These are phyloP conservation scores for Ariolimax columbianus DNA, from an alignment of 2,888 invertebrate species.

Conservation along the genomic window DNA sequence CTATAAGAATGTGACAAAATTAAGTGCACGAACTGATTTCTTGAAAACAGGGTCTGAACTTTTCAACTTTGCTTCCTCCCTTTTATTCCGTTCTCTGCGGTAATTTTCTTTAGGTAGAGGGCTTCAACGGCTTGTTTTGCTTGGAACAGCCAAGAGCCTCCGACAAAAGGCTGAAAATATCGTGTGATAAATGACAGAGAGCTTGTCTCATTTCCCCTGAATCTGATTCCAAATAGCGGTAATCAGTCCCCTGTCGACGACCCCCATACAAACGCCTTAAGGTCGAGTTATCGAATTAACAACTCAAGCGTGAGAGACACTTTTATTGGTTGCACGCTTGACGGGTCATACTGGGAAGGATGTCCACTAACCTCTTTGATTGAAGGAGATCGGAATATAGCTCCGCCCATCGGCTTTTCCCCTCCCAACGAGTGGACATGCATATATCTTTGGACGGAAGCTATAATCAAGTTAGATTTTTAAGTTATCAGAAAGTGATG, in stretches of 20 bases:
- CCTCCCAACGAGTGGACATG: conserved; percentile 10
- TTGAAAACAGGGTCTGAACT: conserved; percentile 26
- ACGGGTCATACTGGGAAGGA: conserved; percentile 41
- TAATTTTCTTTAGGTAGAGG: conserved; percentile 31
- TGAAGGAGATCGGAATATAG: conserved; percentile 39
- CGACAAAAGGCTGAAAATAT: conserved; percentile 51
- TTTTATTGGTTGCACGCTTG: conserved; percentile 52
- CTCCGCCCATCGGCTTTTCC: conserved; percentile 33
- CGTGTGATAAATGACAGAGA: conserved; percentile 47
- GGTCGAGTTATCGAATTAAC: conserved; percentile 50
- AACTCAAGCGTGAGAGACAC: conserved; percentile 51
- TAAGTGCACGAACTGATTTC: conserved; percentile 37
- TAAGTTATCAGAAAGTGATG: conserved; percentile 11
- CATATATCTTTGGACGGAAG: conserved; percentile 8
- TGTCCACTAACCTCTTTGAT: conserved; percentile 34
- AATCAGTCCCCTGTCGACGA: conserved; percentile 51
- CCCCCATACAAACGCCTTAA: conserved; percentile 41
- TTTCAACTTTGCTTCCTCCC: conserved; percentile 24
- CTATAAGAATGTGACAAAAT: conserved; percentile 43
- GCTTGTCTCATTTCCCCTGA: conserved; percentile 50
- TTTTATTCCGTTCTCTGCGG: conserved; percentile 14
- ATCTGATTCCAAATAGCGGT: conserved; percentile 41
- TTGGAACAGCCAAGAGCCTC: conserved; percentile 28
- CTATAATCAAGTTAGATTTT: not conserved
- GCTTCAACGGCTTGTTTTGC: conserved; percentile 25